These are phyloP conservation scores for Imbricaverruca yamaguchii DNA, from an alignment of 2,888 invertebrate species.

Conservation along the genomic window DNA sequence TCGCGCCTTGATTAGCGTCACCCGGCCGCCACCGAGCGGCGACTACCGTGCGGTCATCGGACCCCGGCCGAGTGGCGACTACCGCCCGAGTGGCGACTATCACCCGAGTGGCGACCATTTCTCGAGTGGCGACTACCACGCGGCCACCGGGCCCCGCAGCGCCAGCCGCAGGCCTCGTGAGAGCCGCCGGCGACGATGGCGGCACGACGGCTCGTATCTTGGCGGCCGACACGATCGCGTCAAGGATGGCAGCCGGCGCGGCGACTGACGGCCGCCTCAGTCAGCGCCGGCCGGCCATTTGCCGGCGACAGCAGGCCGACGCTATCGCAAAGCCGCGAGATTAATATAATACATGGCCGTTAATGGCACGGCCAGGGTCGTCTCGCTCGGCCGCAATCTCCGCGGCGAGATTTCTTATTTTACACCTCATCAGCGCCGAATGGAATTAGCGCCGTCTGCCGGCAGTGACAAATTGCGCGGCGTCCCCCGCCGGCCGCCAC, in stretches of 20 bases:
- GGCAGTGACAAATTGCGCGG: not conserved
- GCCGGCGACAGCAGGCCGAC: not conserved
- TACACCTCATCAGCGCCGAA: constrained; percentile 9
- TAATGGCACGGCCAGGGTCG: not conserved
- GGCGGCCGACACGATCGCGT: not conserved
- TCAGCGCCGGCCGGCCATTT: not conserved
- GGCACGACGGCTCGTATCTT: not conserved
- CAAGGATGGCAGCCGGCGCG: not conserved
- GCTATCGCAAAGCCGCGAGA: not conserved
- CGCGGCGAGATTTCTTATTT: not conserved
- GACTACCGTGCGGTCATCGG: no score
- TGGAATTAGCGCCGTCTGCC: not conserved
- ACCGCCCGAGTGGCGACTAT: no score
- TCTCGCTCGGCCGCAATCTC: not conserved
- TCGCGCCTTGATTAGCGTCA: no score
- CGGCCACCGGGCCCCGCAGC: no score
- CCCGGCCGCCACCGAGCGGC: not conserved
- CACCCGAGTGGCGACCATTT: no score
- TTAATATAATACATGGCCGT: not conserved
- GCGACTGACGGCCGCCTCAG: not conserved
- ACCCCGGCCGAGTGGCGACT: not conserved
- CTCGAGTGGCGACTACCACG: no score
- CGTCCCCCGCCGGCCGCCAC: not conserved
- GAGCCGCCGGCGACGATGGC: no score
- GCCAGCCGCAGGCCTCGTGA: no score